A percentile compares a stretch with the other conserved stretches of the same genome.
These are phyloP conservation scores for Trachops cirrhosus DNA, from an alignment of 2,797 vertebrate species.

Conservation along the genomic window DNA sequence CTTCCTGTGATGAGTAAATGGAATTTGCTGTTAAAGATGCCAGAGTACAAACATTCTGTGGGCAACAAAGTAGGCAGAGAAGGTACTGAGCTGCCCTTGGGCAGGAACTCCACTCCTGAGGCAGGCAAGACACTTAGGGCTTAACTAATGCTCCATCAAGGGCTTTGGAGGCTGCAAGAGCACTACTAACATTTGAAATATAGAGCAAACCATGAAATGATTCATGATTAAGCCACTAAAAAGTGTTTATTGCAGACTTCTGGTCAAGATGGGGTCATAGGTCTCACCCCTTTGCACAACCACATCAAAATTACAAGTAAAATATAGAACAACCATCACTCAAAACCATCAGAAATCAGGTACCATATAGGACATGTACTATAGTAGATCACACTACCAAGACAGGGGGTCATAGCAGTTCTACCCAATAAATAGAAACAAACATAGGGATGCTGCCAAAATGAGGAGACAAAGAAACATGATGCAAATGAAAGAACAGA, in stretches of 20 bases:
- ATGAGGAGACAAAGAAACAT: background rate
- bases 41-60: background rate
- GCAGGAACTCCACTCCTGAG: conserved; percentile 8
- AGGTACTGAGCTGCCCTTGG: background rate
- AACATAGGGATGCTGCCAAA: background rate
- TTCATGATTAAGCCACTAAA: conserved; percentile 3
- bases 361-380: background rate
- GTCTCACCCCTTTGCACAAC: background rate
- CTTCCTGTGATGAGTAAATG: conserved; percentile 48
- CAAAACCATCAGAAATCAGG: background rate
- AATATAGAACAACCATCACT: background rate
- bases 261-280: background rate
- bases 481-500: background rate
- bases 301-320: background rate
- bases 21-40: background rate
- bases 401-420: background rate
- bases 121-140: background rate
- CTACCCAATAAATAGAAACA: background rate
- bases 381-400: background rate
- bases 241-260: background rate
- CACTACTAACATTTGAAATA: background rate
- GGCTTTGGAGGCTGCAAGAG: background rate
- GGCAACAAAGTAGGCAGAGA: conserved; percentile 19
- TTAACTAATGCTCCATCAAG: background rate
- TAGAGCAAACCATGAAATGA: background rate